These are phyloP conservation scores for Clarias magur DNA, from an alignment of 2,113 vertebrate species.

Conservation along the genomic window DNA sequence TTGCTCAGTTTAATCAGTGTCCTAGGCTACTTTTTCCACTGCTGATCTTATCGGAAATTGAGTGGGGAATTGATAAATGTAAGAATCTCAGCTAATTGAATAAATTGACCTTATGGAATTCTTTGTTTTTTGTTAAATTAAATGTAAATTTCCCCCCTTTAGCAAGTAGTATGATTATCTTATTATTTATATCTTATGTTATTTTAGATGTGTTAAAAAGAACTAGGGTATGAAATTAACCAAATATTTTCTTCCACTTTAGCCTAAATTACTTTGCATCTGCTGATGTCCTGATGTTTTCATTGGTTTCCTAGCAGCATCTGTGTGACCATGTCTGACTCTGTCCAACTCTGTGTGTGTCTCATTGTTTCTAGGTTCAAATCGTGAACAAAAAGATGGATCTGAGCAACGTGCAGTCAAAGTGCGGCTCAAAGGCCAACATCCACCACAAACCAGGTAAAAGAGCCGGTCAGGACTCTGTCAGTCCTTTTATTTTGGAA, in stretches of 20 bases:
- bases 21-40: background rate
- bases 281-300: background rate
- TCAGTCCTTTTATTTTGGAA: background rate
- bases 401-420: slow-evolving; percentile 84
- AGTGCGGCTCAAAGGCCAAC: slow-evolving; percentile 85
- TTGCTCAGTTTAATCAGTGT: background rate
- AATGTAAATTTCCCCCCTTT: background rate
- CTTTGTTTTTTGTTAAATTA: background rate
- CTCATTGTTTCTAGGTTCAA: slow-evolving; percentile 72
- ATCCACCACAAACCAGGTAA: slow-evolving; percentile 90
- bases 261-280: background rate
- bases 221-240: background rate
- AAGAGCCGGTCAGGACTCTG: background rate
- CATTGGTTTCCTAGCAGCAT: background rate
- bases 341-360: slow-evolving; percentile 13
- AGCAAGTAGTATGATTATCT: background rate
- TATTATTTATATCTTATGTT: no score
- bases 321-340: background rate
- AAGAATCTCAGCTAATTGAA: background rate
- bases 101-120: background rate
- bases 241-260: background rate
- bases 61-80: background rate
- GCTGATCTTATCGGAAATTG: background rate
- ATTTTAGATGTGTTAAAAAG: background rate
- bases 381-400: slow-evolving; percentile 87